Percentiles rank a stretch among this genome's conserved stretches.
These are phyloP conservation scores for Ptychoptera albimana DNA, from an alignment of 2,888 invertebrate genomes.

Conservation along the genomic window DNA sequence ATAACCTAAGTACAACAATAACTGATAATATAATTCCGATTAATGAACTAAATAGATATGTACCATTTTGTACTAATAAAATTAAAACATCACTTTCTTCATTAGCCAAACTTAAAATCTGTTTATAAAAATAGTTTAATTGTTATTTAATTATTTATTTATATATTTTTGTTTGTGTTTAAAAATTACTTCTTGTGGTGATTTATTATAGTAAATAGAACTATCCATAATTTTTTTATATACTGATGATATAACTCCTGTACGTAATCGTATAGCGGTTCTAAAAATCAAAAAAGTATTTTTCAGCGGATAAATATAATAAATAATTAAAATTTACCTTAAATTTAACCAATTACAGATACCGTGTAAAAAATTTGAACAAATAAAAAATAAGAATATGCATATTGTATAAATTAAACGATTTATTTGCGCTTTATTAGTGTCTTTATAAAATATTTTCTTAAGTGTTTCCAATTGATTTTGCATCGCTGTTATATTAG, in stretches of 20 bases:
- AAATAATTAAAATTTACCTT: not conserved
- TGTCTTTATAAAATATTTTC: not conserved
- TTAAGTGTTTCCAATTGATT: not conserved
- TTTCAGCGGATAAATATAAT: too few species aligned
- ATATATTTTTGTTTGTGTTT: too few species aligned
- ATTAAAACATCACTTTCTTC: conserved; percentile 8
- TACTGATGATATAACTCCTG: conserved; percentile 7
- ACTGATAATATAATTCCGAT: conserved; percentile 6
- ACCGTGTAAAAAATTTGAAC: conserved; percentile 3
- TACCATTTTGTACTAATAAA: conserved; percentile 5
- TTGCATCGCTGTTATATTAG: not conserved
- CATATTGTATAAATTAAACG: not conserved
- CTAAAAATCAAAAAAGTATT: not conserved
- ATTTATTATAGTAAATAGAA: conserved; percentile 7
- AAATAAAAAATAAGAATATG: conserved; percentile 5
- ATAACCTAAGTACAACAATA: conserved; percentile 1
- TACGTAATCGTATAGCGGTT: conserved; percentile 7
- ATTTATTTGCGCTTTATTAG: not conserved
- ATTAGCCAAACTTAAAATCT: conserved; percentile 1
- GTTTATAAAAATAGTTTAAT: not conserved
- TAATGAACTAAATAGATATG: conserved; percentile 6
- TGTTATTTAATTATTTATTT: not conserved
- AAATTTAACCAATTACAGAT: conserved; percentile 9
- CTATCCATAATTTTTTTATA: conserved; percentile 8
- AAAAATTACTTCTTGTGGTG: conserved; percentile 7